These are phyloP conservation scores for Masticophis lateralis DNA, from an alignment of 2,797 vertebrate species.

Conservation along the genomic window DNA sequence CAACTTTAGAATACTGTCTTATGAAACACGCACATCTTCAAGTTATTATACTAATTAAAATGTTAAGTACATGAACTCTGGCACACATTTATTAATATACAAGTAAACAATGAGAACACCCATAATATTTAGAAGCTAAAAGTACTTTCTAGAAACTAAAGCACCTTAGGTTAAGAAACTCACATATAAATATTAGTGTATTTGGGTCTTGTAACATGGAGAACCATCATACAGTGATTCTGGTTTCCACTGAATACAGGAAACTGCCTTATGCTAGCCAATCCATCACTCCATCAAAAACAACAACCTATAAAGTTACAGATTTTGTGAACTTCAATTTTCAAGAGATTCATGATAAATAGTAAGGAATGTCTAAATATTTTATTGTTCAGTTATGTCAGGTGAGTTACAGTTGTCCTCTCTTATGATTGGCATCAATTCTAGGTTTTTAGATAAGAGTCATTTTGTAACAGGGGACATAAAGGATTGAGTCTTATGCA, in stretches of 20 bases:
- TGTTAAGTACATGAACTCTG: background rate
- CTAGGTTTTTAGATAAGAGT: background rate
- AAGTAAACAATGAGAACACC: background rate
- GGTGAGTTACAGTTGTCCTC: background rate
- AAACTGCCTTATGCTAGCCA: background rate
- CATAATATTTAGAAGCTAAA: background rate
- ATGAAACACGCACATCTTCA: background rate
- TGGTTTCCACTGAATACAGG: background rate
- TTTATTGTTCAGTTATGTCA: background rate
- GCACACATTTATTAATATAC: background rate
- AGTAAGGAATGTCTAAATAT: background rate
- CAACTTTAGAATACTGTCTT: background rate
- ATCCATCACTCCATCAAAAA: background rate
- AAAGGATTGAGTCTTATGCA: background rate
- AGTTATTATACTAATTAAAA: background rate
- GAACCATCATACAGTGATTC: background rate
- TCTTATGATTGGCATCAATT: background rate
- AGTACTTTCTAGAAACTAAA: background rate
- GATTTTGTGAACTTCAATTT: background rate
- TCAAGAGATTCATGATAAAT: background rate
- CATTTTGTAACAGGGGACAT: background rate
- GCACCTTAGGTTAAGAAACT: background rate
- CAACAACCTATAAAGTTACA: background rate
- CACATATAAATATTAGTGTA: background rate
- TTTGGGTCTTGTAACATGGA: background rate